phyloP scores from a whole-genome alignment of 2,797 vertebrate species.

The Pelochelys cantorii region DNA sequence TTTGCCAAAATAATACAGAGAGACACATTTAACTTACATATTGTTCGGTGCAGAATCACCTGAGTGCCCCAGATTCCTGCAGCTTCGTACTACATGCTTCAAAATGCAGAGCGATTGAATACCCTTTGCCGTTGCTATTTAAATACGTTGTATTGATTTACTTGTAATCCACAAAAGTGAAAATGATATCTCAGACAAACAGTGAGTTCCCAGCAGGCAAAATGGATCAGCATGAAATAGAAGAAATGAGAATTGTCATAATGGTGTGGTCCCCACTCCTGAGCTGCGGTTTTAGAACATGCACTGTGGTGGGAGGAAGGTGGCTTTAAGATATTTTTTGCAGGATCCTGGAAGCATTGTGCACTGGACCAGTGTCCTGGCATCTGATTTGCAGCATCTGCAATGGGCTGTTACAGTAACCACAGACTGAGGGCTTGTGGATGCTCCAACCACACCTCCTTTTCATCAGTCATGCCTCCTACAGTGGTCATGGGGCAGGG shows the following conservation, averaged over 20 bases:
- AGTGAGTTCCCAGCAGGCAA: neutral
- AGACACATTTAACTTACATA: constrained; percentile 52
- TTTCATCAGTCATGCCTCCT: neutral
- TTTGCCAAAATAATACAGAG: constrained; percentile 53
- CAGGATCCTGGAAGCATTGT: neutral
- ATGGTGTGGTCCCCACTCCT: neutral
- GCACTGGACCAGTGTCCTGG: neutral
- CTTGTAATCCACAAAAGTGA: constrained; percentile 15
- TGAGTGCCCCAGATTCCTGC: constrained; percentile 39
- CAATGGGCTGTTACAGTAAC: neutral
- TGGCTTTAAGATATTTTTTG: neutral
- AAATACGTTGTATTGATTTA: constrained; percentile 44
- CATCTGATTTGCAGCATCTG: neutral
- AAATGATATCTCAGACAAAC: neutral
- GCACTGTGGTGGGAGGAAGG: neutral
- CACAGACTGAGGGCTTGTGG: neutral
- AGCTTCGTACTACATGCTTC: constrained; percentile 31
- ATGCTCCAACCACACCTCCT: neutral
- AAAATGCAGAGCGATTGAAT: constrained; percentile 11
- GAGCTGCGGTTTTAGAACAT: neutral
- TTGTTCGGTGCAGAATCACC: constrained; percentile 59
- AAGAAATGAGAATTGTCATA: neutral
- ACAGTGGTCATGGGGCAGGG: neutral
- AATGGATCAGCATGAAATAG: neutral
- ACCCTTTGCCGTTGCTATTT: neutral